Conservation (phyloP, 1,140 invertebrate species). For the Drepana arcuata region DNA sequence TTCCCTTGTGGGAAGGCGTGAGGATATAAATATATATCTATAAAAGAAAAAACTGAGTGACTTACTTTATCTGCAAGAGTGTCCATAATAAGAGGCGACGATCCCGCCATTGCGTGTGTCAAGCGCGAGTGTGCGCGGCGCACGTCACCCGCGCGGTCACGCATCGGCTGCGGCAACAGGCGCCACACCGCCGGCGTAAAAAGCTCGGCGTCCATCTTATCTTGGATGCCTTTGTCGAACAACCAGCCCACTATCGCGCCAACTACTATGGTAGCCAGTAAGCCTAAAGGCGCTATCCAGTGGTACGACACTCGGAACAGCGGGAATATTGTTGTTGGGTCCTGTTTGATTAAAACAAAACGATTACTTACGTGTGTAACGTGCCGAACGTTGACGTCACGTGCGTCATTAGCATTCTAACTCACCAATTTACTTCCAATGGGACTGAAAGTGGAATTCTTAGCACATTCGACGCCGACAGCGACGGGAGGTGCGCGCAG, state of each 20-base stretch:
- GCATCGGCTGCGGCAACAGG: conserved; percentile 37
- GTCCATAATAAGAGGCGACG: conserved; percentile 35
- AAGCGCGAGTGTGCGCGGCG: conserved; percentile 16
- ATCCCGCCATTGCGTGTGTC: conserved; percentile 20
- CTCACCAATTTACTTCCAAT: neutral
- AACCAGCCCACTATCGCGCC: conserved; percentile 48
- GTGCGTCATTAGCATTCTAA: too few species aligned
- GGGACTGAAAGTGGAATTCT: conserved; percentile 21
- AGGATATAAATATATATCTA: too few species aligned
- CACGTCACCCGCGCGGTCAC: conserved; percentile 27
- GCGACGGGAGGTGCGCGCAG: conserved; percentile 33
- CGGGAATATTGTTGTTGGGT: conserved; percentile 74
- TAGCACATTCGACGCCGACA: conserved; percentile 23
- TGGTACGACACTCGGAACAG: conserved; percentile 82
- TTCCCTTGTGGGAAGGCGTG: too few species aligned
- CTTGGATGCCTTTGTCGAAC: conserved; percentile 24
- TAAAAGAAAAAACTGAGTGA: too few species aligned
- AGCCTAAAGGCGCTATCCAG: conserved; percentile 81
- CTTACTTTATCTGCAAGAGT: conserved; percentile 29
- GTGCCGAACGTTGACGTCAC: too few species aligned
- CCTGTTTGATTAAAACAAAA: too few species aligned
- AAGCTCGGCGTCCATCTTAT: conserved; percentile 51
- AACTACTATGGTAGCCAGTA: conserved; percentile 43
- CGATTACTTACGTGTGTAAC: too few species aligned
- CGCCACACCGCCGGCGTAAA: conserved; percentile 54